phyloP scores from a whole-genome alignment of 2,113 vertebrate species.

The Erpornis zantholeuca region DNA sequence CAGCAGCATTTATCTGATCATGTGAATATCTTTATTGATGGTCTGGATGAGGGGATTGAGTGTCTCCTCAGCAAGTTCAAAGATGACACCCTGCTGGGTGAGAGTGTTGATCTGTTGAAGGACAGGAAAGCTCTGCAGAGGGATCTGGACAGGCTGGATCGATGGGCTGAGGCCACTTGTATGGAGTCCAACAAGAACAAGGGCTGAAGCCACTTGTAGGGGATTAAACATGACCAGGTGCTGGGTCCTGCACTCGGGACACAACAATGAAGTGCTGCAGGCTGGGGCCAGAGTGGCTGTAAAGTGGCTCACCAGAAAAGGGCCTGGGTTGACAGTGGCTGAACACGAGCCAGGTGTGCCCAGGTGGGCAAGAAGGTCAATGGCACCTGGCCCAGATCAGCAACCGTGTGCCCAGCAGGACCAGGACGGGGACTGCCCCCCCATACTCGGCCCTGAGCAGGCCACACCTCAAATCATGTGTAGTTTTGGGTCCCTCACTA shows the following conservation, averaged over 20 bases:
- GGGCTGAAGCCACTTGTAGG: neutral
- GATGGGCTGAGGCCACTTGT: accelerated
- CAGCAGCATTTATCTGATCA: neutral
- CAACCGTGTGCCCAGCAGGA: neutral
- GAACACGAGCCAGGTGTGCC: neutral
- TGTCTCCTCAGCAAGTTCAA: neutral
- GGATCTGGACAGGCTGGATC: neutral
- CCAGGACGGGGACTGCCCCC: no score
- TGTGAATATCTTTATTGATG: neutral
- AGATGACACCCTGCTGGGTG: accelerated
- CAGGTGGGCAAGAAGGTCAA: neutral
- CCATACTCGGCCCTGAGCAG: neutral
- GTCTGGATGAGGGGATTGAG: neutral
- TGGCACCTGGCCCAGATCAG: neutral
- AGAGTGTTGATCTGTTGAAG: neutral
- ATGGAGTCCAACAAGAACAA: neutral
- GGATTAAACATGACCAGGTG: accelerated
- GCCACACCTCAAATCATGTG: accelerated
- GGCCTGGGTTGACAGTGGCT: accelerated
- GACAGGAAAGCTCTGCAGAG: neutral
- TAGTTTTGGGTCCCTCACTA: neutral
- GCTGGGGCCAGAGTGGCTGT: neutral
- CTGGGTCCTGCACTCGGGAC: neutral
- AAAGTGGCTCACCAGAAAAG: neutral
- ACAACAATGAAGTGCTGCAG: accelerated